phyloP scores from a whole-genome alignment of 2,113 vertebrate genomes.

The Cinclus cinclus region DNA sequence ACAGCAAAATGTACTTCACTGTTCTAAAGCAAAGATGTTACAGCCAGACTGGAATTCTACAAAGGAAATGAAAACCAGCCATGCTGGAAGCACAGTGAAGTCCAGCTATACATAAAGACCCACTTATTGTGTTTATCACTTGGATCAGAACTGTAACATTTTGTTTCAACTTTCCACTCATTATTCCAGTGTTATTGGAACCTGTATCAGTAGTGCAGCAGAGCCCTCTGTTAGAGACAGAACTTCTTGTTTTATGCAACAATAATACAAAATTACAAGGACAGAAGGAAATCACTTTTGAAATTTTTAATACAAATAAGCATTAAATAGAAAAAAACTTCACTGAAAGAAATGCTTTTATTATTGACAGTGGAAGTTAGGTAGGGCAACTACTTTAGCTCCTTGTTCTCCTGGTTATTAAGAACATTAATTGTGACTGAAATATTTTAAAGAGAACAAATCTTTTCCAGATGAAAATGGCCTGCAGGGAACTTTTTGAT shows the following conservation, averaged over 20 bases:
- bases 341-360: not conserved
- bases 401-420: not conserved
- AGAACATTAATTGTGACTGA: not conserved
- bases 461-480: not conserved
- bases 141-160: not conserved
- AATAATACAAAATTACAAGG: not conserved
- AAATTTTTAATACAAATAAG: not conserved
- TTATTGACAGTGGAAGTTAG: not conserved
- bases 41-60: not conserved
- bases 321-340: not conserved
- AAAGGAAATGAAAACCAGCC: not conserved
- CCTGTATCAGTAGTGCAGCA: not conserved
- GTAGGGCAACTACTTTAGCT: not conserved
- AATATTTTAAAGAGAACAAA: not conserved
- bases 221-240: not conserved
- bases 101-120: not conserved
- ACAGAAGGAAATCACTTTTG: not conserved
- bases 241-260: not conserved
- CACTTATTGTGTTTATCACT: not conserved
- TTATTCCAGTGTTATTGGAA: not conserved
- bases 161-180: not conserved
- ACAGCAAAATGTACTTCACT: not conserved
- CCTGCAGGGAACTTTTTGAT: not conserved
- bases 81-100: not conserved
- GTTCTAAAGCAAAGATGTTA: not conserved